Evolutionary conservation across 2,113 vertebrate species (phyloP), one percentile per base, ranked within the genome.

Genomic region (Otis tarda): DNA sequence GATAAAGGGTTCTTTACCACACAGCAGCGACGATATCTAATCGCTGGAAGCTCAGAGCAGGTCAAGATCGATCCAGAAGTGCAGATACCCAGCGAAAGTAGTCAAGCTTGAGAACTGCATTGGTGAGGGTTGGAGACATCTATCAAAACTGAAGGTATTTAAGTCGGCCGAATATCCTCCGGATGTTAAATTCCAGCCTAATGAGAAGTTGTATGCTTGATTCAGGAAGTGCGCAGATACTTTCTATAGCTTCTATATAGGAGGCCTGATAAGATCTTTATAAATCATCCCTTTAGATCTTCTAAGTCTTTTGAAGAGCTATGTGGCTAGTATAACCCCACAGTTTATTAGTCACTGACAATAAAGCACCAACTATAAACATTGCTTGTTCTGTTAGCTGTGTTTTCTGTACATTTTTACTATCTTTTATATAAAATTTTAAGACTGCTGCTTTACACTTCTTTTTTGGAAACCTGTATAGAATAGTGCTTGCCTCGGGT

Each of bases 171-270:
- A 47, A 2, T 52, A 4, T 21, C 43, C 33, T 43, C 18, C 3
- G 12, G 43, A 0, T 24, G 30, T 37, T 55, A 6, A 27, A 4
- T 14, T 39, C 35, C 68, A 12, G 49, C 8, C 57, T 43, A 1
- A 23, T 2, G 24, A 69, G 39, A 5, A 45, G 47, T 9, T 33
- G 43, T 12, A 9, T 4, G 2, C 19, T 5, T 6, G 33, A 2
- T 22, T 28, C 14, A 2, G 49, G 60, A 41, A 39, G 45, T 2
- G 11, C 7, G n/a, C 53, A 2, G 49, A 5, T 21, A 12, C 0
- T 8, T 3, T 24, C 31, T 4, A 3, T 12, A 6, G n/a, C 28
- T 8, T 15, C 8, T 16, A 0, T 17, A 3, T 0, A 18, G 55
- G 10, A 64, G 25, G 30, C 37, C 37, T 57, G 21, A 15, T 22